These are phyloP conservation scores for Caloenas nicobarica DNA, from an alignment of 2,113 vertebrate genomes.

Conservation along the genomic window DNA sequence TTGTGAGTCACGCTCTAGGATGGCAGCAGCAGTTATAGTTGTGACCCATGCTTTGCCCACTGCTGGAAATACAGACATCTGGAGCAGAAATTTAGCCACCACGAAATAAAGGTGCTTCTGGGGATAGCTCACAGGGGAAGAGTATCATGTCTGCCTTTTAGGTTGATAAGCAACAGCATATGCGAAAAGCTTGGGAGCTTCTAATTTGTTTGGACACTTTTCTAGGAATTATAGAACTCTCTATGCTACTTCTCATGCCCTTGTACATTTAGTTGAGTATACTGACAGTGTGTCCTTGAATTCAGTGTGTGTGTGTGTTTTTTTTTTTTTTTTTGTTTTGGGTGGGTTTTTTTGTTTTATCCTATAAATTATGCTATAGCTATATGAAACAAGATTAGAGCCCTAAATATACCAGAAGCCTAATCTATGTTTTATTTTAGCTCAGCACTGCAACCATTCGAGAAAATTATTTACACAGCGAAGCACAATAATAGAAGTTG, in stretches of 20 bases:
- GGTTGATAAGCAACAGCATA: background rate
- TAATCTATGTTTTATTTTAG: constrained; percentile 27
- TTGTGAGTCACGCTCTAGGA: background rate
- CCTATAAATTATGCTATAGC: background rate
- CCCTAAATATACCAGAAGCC: constrained; percentile 36
- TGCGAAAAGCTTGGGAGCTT: background rate
- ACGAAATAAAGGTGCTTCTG: background rate
- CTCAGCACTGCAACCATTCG: constrained; percentile 4
- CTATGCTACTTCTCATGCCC: background rate
- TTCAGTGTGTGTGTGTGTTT: background rate
- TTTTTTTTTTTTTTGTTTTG: background rate
- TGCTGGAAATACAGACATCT: background rate
- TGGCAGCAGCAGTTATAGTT: background rate
- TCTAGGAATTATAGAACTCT: background rate
- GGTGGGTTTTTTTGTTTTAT: too few relatives aligned
- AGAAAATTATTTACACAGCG: constrained; percentile 33
- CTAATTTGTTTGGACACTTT: background rate
- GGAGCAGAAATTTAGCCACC: background rate
- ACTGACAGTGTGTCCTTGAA: background rate
- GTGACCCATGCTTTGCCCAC: background rate
- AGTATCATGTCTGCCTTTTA: background rate
- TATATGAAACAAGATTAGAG: constrained; percentile 15
- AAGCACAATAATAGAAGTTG: background rate
- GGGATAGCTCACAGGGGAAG: background rate
- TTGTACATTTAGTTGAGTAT: background rate